Conservation (phyloP, 2,113 vertebrate genomes). For the Ciconia stormi region DNA sequence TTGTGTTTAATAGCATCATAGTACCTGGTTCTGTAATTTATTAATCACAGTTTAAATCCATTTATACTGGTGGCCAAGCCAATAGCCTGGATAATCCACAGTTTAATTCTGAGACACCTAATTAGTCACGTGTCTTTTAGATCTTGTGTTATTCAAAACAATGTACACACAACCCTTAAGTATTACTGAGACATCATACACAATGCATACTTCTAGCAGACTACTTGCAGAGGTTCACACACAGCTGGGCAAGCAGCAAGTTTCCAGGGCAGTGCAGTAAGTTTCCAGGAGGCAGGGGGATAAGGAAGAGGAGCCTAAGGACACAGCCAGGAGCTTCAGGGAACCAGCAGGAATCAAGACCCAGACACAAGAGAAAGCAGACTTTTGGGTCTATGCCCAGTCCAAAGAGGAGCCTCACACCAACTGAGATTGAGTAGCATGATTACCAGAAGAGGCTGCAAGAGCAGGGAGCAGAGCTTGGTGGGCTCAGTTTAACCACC, state of each 20-base stretch:
- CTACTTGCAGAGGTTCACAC: neutral
- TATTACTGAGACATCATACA: neutral
- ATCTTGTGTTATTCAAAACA: neutral
- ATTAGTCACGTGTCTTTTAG: neutral
- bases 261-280: neutral
- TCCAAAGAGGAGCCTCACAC: neutral
- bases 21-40: neutral
- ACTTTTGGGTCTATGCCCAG: neutral
- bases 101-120: neutral
- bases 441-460: slow-evolving; percentile 30
- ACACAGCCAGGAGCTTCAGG: neutral
- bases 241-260: neutral
- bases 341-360: neutral
- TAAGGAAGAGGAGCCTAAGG: neutral
- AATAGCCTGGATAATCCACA: neutral
- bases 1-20: neutral
- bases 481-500: neutral
- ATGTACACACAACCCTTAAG: neutral
- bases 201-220: rapidly evolving
- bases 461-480: slow-evolving; percentile 14
- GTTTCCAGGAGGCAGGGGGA: neutral
- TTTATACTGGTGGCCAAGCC: neutral
- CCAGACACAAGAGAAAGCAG: neutral
- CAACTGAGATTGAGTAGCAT: neutral
- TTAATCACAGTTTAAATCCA: neutral